Conservation (phyloP, 2,113 vertebrate genomes). For the Petrocephalus microphthalmus region DNA sequence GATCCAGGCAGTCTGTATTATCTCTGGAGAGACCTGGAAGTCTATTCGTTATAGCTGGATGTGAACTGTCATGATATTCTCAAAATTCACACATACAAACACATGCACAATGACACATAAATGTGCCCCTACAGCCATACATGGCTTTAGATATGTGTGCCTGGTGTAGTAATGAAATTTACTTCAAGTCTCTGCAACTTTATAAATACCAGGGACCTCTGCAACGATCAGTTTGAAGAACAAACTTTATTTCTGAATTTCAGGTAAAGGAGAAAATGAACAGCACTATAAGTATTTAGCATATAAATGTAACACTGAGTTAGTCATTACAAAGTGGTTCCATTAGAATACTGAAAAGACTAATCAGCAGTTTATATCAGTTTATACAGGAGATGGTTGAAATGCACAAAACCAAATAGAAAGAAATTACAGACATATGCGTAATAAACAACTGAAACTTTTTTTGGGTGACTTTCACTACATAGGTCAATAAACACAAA, state of each 20-base stretch:
- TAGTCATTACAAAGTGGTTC: constrained; percentile 68
- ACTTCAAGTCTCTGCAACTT: background rate
- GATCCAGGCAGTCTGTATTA: background rate
- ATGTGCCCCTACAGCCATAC: background rate
- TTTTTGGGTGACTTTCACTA: constrained; percentile 16
- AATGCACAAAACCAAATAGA: constrained; percentile 50
- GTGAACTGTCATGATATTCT: background rate
- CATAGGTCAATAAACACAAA: constrained; percentile 38
- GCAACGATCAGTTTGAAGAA: constrained; percentile 54
- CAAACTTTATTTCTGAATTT: constrained; percentile 69
- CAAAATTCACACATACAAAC: background rate
- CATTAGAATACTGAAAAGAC: constrained; percentile 55
- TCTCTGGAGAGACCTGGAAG: background rate
- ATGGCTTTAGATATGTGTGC: background rate
- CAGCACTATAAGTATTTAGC: constrained; percentile 87
- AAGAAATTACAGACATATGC: constrained; percentile 53
- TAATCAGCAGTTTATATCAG: constrained; percentile 61
- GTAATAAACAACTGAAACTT: constrained; percentile 24
- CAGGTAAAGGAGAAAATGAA: constrained; percentile 64
- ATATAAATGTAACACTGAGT: constrained; percentile 78
- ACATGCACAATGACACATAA: background rate
- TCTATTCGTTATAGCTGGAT: background rate
- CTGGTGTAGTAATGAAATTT: background rate
- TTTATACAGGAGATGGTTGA: constrained; percentile 56
- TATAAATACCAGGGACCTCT: constrained; percentile 18